Evolutionary conservation across 2,113 vertebrate species (phyloP).

Genomic region (Dendrocopos noguchii): DNA sequence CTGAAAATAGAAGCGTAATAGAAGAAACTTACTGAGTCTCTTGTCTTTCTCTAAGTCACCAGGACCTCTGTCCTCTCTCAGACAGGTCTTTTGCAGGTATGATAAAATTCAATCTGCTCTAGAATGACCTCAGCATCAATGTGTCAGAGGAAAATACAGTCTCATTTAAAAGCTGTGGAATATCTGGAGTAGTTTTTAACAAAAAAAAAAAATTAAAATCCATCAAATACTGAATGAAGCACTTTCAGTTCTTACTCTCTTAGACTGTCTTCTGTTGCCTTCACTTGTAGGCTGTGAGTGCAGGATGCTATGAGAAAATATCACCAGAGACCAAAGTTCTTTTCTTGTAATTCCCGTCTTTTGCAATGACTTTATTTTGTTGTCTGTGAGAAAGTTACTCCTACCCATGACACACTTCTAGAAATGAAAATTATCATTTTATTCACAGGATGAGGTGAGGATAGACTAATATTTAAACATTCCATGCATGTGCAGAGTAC

Average conservation of each 20-base stretch:
- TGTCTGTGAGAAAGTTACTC: not conserved
- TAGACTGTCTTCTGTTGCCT: not conserved
- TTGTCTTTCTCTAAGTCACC: too few species aligned
- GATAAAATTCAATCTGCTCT: not conserved
- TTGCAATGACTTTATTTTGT: not conserved
- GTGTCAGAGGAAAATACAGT: not conserved
- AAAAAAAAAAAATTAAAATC: not conserved
- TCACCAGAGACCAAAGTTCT: not conserved
- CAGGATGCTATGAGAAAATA: not conserved
- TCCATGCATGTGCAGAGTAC: rapidly evolving
- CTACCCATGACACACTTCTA: not conserved
- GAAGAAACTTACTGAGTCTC: too few species aligned
- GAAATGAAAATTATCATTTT: not conserved
- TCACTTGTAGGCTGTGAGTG: not conserved
- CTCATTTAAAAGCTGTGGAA: not conserved
- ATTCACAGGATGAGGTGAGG: not conserved
- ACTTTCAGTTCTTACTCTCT: not conserved
- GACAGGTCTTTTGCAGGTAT: not conserved
- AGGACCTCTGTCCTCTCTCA: too few species aligned
- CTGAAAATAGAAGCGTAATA: too few species aligned
- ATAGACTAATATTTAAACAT: not conserved
- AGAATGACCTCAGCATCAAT: not conserved
- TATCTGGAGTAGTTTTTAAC: not conserved
- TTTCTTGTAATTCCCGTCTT: not conserved
- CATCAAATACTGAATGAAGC: not conserved